These are phyloP conservation scores for Okapia johnstoni DNA, from an alignment of 2,113 vertebrate species.

Conservation along the genomic window DNA sequence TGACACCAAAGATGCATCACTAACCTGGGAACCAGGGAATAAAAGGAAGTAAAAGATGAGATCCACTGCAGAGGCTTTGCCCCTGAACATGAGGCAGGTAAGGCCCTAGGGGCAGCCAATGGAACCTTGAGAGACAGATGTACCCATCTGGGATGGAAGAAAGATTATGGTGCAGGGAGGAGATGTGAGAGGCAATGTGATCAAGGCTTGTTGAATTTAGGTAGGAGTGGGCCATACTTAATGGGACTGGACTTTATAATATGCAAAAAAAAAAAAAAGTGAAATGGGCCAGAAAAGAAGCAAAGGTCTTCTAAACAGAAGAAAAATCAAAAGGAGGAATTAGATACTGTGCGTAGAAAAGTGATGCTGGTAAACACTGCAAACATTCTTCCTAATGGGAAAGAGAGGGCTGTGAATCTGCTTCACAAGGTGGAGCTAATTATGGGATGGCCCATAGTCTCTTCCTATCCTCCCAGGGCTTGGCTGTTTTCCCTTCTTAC, in stretches of 20 bases:
- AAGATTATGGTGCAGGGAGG: neutral
- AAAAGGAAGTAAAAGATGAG: neutral
- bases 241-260: neutral
- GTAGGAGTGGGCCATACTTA: neutral
- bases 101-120: neutral
- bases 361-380: neutral
- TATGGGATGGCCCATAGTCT: neutral
- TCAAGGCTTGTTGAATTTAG: neutral
- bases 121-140: neutral
- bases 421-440: neutral
- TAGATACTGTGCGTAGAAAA: accelerated
- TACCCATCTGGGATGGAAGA: neutral
- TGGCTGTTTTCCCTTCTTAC: neutral
- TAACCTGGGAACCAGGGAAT: neutral
- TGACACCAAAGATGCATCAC: neutral
- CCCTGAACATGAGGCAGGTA: neutral
- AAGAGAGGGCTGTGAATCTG: neutral
- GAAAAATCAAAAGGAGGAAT: neutral
- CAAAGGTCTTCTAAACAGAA: neutral
- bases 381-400: neutral
- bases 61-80: neutral
- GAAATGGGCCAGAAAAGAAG: neutral
- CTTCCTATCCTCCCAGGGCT: neutral
- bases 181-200: neutral
- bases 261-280: neutral